A percentile compares a stretch with the other conserved stretches of the same genome.
Evolutionary conservation across 1,140 invertebrate species (phyloP).

Genomic region (Pissodes strobi): DNA sequence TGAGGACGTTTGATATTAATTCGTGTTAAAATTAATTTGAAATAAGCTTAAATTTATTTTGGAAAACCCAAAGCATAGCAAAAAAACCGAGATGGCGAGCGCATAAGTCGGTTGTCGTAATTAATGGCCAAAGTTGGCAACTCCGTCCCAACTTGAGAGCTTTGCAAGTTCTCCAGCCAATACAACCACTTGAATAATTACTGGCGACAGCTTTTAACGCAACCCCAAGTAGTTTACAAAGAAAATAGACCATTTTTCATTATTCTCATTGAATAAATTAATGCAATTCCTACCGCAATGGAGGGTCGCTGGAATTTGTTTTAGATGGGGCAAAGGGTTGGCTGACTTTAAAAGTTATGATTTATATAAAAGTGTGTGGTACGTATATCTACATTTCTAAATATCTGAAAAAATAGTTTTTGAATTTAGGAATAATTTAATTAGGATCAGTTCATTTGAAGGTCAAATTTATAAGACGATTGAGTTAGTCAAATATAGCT

Average conservation of each 20-base stretch:
- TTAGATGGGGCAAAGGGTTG: background rate
- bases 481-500: too few species aligned
- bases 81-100: slow-evolving; percentile 24
- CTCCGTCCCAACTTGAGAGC: slow-evolving; percentile 49
- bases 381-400: too few species aligned
- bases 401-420: too few species aligned
- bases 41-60: slow-evolving; percentile 33
- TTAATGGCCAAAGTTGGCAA: slow-evolving; percentile 52
- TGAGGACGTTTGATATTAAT: slow-evolving; percentile 29
- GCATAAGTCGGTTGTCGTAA: slow-evolving; percentile 47
- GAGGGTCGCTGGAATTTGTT: slow-evolving; percentile 9
- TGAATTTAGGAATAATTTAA: too few species aligned
- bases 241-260: slow-evolving; percentile 50
- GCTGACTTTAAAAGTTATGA: too few species aligned
- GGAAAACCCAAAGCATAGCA: slow-evolving; percentile 8
- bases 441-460: too few species aligned
- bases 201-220: slow-evolving; percentile 50
- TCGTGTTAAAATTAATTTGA: slow-evolving; percentile 38
- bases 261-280: slow-evolving; percentile 41
- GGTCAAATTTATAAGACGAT: too few species aligned
- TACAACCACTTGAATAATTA: slow-evolving; percentile 53
- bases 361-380: too few species aligned
- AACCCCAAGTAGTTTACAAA: slow-evolving; percentile 49
- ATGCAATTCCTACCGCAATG: slow-evolving; percentile 40
- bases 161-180: slow-evolving; percentile 49